phyloP scores from a whole-genome alignment of 2,113 vertebrate genomes.

The Syngnathus typhle region DNA sequence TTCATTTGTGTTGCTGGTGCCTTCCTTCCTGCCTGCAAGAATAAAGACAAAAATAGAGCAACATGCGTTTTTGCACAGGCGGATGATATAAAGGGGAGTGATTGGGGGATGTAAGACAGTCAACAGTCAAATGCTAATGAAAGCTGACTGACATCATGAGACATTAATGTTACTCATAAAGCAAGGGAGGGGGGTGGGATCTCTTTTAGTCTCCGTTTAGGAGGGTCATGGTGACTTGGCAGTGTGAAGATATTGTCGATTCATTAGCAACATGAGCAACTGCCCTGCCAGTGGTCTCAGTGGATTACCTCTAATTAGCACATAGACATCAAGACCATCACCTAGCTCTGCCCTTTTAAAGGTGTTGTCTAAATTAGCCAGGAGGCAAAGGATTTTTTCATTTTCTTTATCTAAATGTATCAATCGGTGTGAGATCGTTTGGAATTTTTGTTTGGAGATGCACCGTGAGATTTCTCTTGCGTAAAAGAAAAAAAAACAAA shows the following conservation, averaged over 20 bases:
- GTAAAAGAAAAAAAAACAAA: too few species aligned
- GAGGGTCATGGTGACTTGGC: constrained; percentile 19
- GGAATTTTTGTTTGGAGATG: too few species aligned
- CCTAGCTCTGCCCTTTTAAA: constrained; percentile 44
- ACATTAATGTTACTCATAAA: constrained; percentile 64
- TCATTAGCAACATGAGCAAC: constrained; percentile 24
- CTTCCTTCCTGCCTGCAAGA: neutral
- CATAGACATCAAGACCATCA: constrained; percentile 32
- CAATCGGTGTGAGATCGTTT: too few species aligned
- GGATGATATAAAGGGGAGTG: neutral
- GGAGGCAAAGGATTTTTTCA: constrained; percentile 3
- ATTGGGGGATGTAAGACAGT: neutral
- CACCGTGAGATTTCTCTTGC: too few species aligned
- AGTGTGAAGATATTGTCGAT: constrained; percentile 18
- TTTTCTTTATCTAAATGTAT: neutral
- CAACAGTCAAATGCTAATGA: constrained; percentile 65
- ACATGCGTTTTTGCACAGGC: neutral
- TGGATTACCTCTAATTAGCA: constrained; percentile 48
- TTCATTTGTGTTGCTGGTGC: neutral
- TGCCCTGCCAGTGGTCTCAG: constrained; percentile 32
- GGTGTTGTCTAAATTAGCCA: constrained; percentile 50
- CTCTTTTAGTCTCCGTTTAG: constrained; percentile 34
- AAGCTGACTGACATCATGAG: constrained; percentile 69
- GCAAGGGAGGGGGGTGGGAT: constrained; percentile 31
- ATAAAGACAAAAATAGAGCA: neutral